Evolutionary conservation across 2,797 vertebrate genomes (phyloP).

Genomic region (Acipenser oxyrinchus): DNA sequence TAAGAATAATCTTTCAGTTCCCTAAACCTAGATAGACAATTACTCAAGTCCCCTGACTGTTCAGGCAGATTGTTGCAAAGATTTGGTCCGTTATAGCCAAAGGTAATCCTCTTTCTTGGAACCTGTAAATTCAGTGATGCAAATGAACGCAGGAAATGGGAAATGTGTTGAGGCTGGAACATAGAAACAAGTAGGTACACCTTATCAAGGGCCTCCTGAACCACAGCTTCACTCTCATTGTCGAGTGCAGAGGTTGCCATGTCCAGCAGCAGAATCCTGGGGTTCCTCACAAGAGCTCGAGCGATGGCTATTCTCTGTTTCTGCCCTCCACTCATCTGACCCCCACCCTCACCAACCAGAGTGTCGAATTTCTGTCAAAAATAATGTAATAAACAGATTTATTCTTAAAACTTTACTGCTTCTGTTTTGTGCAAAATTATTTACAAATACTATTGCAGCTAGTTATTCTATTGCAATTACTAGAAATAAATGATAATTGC

Average conservation of each 20-base stretch:
- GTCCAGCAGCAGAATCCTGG: conserved; percentile 63
- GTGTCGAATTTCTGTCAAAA: conserved; percentile 61
- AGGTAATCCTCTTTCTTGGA: too few relatives aligned
- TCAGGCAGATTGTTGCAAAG: not conserved
- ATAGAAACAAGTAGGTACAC: conserved; percentile 26
- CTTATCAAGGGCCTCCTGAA: conserved; percentile 59
- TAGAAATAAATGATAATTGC: too few relatives aligned
- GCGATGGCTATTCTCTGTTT: conserved; percentile 71
- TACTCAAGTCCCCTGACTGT: not conserved
- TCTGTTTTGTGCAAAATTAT: too few relatives aligned
- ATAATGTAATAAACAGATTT: not conserved
- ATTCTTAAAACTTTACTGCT: too few relatives aligned
- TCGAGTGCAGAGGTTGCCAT: conserved; percentile 72
- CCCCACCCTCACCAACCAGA: conserved; percentile 65
- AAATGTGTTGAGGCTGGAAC: too few relatives aligned
- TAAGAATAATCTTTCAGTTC: too few relatives aligned
- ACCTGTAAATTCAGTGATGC: too few relatives aligned
- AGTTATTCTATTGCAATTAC: too few relatives aligned
- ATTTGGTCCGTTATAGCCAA: too few relatives aligned
- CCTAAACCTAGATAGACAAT: too few relatives aligned
- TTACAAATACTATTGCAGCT: too few relatives aligned
- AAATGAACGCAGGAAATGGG: too few relatives aligned
- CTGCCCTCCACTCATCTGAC: conserved; percentile 73
- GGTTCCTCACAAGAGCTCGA: conserved; percentile 63
- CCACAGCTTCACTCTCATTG: conserved; percentile 64